phyloP scores from a whole-genome alignment of 2,113 vertebrate species.

The Probosciger aterrimus region DNA sequence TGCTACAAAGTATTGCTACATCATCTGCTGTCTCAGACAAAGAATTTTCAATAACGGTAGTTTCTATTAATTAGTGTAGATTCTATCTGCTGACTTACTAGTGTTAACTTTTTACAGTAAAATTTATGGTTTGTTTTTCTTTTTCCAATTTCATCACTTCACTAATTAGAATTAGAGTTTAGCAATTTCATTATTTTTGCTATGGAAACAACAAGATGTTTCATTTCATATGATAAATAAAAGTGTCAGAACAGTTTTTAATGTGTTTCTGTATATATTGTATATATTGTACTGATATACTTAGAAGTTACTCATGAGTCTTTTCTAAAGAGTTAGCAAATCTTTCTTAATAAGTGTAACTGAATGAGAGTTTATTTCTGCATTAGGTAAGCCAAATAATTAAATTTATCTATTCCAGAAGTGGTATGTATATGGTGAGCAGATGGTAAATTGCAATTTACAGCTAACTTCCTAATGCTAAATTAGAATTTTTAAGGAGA shows the following conservation, averaged over 20 bases:
- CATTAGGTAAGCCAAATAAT: constrained; percentile 48
- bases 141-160: background rate
- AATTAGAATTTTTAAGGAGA: constrained; percentile 49
- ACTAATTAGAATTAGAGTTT: background rate
- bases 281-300: background rate
- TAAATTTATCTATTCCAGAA: constrained; percentile 24
- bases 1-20: background rate
- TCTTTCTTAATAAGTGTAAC: constrained; percentile 16
- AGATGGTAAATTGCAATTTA: constrained; percentile 53
- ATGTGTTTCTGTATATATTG: background rate
- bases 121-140: background rate
- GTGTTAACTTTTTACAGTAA: background rate
- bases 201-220: background rate
- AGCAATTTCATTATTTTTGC: background rate
- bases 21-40: background rate
- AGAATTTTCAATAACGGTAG: background rate
- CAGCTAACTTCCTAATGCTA: constrained; percentile 27
- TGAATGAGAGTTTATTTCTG: constrained; percentile 32
- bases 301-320: background rate
- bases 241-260: background rate
- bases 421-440: constrained; percentile 19
- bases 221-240: background rate
- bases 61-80: background rate
- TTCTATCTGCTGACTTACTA: background rate
- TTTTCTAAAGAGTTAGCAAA: constrained; percentile 18